phyloP scores from a whole-genome alignment of 2,113 vertebrate genomes.

The Cepphus grylle region DNA sequence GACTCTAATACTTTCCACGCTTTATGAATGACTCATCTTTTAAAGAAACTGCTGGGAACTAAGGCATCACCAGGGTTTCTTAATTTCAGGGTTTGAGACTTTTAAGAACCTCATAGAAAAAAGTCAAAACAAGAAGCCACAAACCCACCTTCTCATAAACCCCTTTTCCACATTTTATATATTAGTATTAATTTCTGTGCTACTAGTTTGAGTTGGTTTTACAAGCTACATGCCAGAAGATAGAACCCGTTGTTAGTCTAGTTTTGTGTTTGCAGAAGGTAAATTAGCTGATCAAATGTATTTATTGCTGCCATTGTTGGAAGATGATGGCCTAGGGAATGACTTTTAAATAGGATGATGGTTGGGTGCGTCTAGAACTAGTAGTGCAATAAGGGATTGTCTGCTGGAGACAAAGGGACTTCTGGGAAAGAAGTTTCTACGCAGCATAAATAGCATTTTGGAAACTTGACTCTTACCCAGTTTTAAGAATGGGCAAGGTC shows the following conservation, averaged over 20 bases:
- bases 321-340: background rate
- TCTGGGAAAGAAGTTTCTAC: background rate
- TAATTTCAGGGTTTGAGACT: background rate
- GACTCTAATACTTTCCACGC: slow-evolving; percentile 26
- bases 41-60: slow-evolving; percentile 27
- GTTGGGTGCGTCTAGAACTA: background rate
- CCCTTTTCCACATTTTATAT: background rate
- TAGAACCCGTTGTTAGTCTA: background rate
- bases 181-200: background rate
- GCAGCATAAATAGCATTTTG: background rate
- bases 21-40: slow-evolving; percentile 2
- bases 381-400: background rate
- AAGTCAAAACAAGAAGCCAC: background rate
- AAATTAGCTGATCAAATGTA: background rate
- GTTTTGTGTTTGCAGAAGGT: background rate
- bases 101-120: background rate
- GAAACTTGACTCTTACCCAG: background rate
- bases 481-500: background rate
- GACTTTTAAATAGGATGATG: background rate
- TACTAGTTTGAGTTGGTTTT: background rate
- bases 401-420: background rate
- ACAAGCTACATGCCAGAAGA: background rate
- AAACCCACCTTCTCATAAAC: background rate
- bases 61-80: background rate
- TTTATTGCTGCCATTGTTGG: background rate